phyloP scores from a whole-genome alignment of 2,888 invertebrate species.

The Melolontha melolontha region DNA sequence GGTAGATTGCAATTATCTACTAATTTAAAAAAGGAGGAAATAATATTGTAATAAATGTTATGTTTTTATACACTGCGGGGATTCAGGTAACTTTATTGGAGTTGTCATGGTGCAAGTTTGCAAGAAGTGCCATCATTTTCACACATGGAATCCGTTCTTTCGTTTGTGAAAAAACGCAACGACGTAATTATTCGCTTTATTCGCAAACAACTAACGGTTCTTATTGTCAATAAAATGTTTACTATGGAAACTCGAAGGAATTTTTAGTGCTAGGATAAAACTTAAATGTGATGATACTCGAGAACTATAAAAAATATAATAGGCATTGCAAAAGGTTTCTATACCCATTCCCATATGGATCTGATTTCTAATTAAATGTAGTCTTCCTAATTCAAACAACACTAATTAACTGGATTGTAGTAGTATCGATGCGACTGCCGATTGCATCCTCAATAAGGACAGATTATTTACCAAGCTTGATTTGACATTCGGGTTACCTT shows the following conservation, averaged over 20 bases:
- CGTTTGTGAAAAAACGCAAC: no score
- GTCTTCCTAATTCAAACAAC: slow-evolving; percentile 39
- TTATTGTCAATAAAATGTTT: slow-evolving; percentile 28
- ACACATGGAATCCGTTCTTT: no score
- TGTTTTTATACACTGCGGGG: no score
- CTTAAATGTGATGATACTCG: slow-evolving; percentile 15
- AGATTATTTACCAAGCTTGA: slow-evolving; percentile 20
- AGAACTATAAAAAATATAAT: slow-evolving; percentile 39
- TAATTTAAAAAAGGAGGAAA: no score
- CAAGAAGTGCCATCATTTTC: no score
- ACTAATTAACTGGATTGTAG: slow-evolving; percentile 30
- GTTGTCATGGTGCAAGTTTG: no score
- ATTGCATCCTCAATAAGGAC: slow-evolving; percentile 35
- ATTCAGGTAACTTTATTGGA: no score
- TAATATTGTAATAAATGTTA: no score
- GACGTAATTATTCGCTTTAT: no score
- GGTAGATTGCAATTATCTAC: no score
- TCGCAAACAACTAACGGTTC: slow-evolving; percentile 16
- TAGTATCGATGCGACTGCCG: slow-evolving; percentile 9
- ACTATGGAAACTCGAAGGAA: slow-evolving; percentile 31
- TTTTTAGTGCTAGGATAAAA: slow-evolving; percentile 33
- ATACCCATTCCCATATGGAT: slow-evolving; percentile 38
- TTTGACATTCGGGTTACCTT: slow-evolving; percentile 23
- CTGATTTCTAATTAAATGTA: slow-evolving; percentile 44
- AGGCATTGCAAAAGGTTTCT: slow-evolving; percentile 31